phyloP scores from a whole-genome alignment of 2,888 invertebrate species.

The Platycnemis pennipes region DNA sequence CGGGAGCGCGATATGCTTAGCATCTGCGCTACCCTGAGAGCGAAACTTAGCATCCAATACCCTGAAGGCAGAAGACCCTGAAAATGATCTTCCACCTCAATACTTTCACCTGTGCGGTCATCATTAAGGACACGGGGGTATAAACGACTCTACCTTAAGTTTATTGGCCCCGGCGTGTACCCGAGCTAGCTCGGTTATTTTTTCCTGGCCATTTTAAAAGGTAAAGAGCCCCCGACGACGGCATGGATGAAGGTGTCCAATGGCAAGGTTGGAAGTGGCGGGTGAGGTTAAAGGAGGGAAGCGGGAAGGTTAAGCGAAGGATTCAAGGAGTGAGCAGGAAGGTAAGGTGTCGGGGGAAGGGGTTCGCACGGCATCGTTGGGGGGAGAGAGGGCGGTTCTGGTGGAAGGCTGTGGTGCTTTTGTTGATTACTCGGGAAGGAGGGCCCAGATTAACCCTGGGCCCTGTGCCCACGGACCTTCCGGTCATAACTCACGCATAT shows the following conservation, averaged over 20 bases:
- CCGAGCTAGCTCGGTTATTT: background rate
- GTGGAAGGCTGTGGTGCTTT: conserved; percentile 34
- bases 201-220: background rate
- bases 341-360: background rate
- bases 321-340: background rate
- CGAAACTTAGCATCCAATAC: too few species aligned
- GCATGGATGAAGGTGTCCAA: background rate
- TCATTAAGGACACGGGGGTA: background rate
- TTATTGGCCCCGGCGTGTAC: background rate
- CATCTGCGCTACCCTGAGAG: too few species aligned
- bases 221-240: background rate
- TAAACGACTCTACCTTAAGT: background rate
- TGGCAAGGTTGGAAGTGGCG: background rate
- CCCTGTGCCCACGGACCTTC: conserved; percentile 49
- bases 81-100: too few species aligned
- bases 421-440: conserved; percentile 58
- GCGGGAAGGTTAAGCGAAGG: background rate
- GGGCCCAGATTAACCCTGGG: conserved; percentile 58
- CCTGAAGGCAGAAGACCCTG: too few species aligned
- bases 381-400: background rate
- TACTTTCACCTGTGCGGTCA: too few species aligned
- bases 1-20: too few species aligned
- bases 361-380: background rate
- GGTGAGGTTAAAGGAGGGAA: background rate
- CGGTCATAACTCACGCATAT: conserved; percentile 67